These are phyloP conservation scores for Terebella lapidaria DNA, from an alignment of 2,888 invertebrate genomes.

Conservation along the genomic window DNA sequence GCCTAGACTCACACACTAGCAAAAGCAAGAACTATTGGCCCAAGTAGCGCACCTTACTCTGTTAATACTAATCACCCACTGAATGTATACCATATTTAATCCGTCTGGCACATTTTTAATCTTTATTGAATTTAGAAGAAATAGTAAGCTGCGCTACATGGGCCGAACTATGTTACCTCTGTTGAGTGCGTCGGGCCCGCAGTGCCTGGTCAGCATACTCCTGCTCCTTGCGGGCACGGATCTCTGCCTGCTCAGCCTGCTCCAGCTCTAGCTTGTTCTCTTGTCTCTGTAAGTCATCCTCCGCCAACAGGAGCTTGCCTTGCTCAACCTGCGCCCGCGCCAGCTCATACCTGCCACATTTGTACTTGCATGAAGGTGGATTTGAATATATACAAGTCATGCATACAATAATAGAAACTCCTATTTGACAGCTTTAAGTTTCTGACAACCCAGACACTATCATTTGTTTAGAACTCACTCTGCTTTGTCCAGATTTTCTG, in stretches of 20 bases:
- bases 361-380: not conserved
- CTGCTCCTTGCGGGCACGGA: slow-evolving; percentile 39
- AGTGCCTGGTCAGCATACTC: slow-evolving; percentile 27
- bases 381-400: not conserved
- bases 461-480: slow-evolving; percentile 34
- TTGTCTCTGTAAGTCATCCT: slow-evolving; percentile 42
- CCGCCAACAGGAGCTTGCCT: slow-evolving; percentile 44
- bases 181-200: not conserved
- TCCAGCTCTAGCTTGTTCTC: slow-evolving; percentile 38
- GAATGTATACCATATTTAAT: too few relatives aligned
- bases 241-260: slow-evolving; percentile 36
- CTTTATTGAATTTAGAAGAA: too few relatives aligned
- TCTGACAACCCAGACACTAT: not conserved
- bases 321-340: slow-evolving; percentile 45
- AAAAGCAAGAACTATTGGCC: too few relatives aligned
- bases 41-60: too few relatives aligned
- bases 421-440: too few relatives aligned
- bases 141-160: too few relatives aligned
- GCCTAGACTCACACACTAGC: too few relatives aligned
- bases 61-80: too few relatives aligned
- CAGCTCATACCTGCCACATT: slow-evolving; percentile 38
- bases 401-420: not conserved
- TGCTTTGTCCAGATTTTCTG: slow-evolving; percentile 20
- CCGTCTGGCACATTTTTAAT: too few relatives aligned
- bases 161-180: too few relatives aligned